phyloP scores from a whole-genome alignment of 2,113 vertebrate species.

The Chionodraco myersi region DNA sequence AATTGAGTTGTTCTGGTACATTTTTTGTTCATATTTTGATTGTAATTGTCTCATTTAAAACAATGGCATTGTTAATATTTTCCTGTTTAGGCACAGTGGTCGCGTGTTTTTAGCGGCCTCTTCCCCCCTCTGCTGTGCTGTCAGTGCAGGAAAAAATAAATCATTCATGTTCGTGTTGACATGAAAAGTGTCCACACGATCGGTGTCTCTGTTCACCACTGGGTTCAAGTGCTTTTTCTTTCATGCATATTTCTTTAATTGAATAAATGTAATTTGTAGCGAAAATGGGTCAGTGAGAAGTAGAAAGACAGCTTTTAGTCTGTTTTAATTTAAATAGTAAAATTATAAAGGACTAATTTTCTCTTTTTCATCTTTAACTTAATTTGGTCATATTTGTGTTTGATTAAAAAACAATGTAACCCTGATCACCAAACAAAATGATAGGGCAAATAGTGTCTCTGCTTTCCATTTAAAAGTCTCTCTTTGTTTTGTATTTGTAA shows the following conservation, averaged over 20 bases:
- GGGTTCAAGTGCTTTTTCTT: background rate
- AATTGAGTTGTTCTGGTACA: too few relatives aligned
- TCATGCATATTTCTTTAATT: background rate
- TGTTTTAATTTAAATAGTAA: constrained; percentile 16
- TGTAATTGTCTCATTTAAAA: too few relatives aligned
- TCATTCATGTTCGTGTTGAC: too few relatives aligned
- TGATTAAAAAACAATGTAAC: background rate
- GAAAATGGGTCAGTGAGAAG: constrained; percentile 19
- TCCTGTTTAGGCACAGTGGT: too few relatives aligned
- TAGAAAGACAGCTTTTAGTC: background rate
- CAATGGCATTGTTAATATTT: too few relatives aligned
- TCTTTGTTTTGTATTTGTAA: background rate
- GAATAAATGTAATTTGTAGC: background rate
- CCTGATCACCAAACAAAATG: background rate
- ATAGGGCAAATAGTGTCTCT: background rate
- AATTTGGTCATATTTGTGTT: background rate
- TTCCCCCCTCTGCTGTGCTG: too few relatives aligned
- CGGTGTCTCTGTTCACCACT: too few relatives aligned
- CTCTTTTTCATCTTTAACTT: background rate
- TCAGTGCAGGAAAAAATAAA: too few relatives aligned
- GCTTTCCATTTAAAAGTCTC: background rate
- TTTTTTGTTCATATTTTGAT: too few relatives aligned
- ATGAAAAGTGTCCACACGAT: too few relatives aligned
- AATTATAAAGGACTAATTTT: background rate
- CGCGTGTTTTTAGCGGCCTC: too few relatives aligned